Conservation (phyloP, 2,797 vertebrate genomes). For the Mormyrops boulengeri region DNA sequence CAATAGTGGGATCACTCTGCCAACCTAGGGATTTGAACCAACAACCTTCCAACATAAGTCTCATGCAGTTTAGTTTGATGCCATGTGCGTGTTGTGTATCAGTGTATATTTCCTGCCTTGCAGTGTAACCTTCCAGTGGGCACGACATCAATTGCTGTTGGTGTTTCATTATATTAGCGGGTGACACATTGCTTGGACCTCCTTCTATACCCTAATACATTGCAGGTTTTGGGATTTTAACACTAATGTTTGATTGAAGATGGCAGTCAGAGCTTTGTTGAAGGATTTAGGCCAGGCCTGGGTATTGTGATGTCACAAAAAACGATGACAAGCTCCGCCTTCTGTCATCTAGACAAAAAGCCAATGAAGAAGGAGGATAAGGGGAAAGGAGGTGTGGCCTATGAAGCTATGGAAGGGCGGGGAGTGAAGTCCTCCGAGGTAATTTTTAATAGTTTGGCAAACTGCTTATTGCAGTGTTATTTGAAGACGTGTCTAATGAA, state of each 20-base stretch:
- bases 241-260: not conserved
- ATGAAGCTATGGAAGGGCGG: slow-evolving; percentile 26
- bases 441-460: not conserved
- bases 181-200: not conserved
- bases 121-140: not conserved
- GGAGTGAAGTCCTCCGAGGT: slow-evolving; percentile 22
- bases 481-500: not conserved
- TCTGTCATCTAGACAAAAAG: slow-evolving; percentile 21
- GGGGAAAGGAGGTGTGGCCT: slow-evolving; percentile 20
- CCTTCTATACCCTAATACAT: not conserved
- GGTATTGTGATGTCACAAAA: not conserved
- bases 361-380: slow-evolving; percentile 25
- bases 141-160: not conserved
- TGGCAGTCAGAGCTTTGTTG: not conserved
- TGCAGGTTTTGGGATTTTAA: not conserved
- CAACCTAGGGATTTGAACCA: not conserved
- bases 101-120: not conserved
- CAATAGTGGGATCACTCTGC: not conserved
- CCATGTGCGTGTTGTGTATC: not conserved
- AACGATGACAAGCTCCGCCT: not conserved
- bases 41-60: not conserved
- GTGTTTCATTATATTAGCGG: not conserved
- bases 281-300: not conserved
- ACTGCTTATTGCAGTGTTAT: not conserved
- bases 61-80: not conserved